phyloP scores from a whole-genome alignment of 2,113 vertebrate genomes.

The Pollachius pollachius region DNA sequence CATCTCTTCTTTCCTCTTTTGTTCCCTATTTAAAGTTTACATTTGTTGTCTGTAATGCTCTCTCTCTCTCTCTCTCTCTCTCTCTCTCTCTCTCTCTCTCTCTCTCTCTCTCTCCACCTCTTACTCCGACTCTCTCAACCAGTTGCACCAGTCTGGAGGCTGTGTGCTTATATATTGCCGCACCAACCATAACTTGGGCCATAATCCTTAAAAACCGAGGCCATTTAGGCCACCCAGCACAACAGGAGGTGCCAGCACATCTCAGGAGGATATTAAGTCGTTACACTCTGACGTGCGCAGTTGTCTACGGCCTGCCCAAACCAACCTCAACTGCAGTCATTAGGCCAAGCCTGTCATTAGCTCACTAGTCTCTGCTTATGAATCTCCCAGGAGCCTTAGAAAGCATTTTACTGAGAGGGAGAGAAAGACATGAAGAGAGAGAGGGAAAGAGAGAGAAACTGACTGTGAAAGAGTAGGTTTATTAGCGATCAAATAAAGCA shows the following conservation, averaged over 20 bases:
- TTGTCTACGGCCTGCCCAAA: not conserved
- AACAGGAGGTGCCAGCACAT: conserved; percentile 5
- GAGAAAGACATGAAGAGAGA: not conserved
- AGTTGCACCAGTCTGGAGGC: conserved; percentile 46
- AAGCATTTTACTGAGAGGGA: conserved; percentile 48
- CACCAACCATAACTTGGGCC: conserved; percentile 44
- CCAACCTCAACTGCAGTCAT: conserved; percentile 40
- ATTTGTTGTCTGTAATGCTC: not conserved
- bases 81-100: too few relatives aligned
- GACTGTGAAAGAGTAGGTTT: not conserved
- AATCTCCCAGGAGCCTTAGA: conserved; percentile 40
- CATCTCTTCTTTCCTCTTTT: conserved; percentile 49
- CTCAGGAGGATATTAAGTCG: conserved; percentile 17
- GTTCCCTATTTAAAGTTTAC: not conserved
- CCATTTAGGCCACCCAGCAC: conserved; percentile 31
- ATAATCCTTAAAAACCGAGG: conserved; percentile 28
- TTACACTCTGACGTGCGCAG: conserved; percentile 13
- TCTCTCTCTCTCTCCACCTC: not conserved
- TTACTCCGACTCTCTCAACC: conserved; percentile 18
- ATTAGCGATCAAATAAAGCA: not conserved
- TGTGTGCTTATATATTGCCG: conserved; percentile 43
- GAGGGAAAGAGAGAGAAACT: conserved; percentile 1
- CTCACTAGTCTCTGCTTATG: conserved; percentile 38
- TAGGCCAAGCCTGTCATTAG: conserved; percentile 42
- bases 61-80: not conserved